A percentile compares a stretch with the other conserved stretches of the same genome.
phyloP scores from a whole-genome alignment of 2,797 vertebrate genomes.

The Helarctos malayanus region DNA sequence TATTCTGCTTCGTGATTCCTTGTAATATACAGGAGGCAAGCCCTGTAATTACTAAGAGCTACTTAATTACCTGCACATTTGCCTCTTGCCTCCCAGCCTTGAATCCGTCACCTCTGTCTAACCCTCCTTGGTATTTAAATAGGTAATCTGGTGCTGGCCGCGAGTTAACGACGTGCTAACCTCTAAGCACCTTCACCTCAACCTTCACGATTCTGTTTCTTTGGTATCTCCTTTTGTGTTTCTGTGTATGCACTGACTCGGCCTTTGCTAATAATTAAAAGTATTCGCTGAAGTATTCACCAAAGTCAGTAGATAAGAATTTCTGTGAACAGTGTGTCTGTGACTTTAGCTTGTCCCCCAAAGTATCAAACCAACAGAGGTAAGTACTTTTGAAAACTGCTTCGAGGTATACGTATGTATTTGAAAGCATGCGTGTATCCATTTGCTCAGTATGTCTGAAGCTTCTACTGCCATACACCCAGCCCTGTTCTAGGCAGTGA shows the following conservation, averaged over 20 bases:
- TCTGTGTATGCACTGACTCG: not conserved
- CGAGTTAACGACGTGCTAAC: constrained; percentile 20
- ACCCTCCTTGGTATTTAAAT: constrained; percentile 76
- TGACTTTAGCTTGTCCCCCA: constrained; percentile 35
- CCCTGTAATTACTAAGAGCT: not conserved
- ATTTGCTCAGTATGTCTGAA: not conserved
- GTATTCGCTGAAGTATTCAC: not conserved
- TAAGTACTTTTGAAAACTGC: not conserved
- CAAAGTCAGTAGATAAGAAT: constrained; percentile 36
- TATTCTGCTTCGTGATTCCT: not conserved
- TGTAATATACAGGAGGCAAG: not conserved
- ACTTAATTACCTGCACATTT: not conserved
- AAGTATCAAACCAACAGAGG: not conserved
- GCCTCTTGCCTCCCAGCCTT: not conserved
- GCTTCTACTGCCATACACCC: not conserved
- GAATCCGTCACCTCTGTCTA: constrained; percentile 63
- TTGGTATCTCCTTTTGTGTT: constrained; percentile 54
- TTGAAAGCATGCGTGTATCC: not conserved
- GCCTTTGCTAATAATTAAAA: constrained; percentile 70
- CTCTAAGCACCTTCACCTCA: not conserved
- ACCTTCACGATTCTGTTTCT: constrained; percentile 72
- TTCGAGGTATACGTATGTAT: not conserved
- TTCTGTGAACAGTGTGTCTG: not conserved
- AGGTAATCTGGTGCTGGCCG: constrained; percentile 78
- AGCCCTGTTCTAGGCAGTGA: not conserved